Evolutionary conservation across 2,113 vertebrate genomes (phyloP).

Genomic region (Nycticorax nycticorax): DNA sequence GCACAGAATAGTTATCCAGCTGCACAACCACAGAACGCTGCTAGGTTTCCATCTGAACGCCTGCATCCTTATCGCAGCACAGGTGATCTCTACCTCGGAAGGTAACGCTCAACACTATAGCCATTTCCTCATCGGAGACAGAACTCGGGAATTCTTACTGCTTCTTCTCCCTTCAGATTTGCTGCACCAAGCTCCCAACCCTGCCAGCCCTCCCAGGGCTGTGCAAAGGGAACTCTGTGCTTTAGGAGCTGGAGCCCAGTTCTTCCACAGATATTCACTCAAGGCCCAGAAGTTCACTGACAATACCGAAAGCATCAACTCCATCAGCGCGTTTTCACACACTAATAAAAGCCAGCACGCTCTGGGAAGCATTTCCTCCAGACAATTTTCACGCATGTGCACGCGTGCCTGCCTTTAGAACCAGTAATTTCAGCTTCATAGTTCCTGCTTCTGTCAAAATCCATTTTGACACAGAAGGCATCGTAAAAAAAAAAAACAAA

Average conservation of each 20-base stretch:
- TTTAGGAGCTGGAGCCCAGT: neutral
- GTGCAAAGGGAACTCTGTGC: neutral
- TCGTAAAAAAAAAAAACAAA: neutral
- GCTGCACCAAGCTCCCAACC: neutral
- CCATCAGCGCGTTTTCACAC: fast-evolving
- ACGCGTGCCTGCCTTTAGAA: neutral
- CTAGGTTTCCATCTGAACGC: neutral
- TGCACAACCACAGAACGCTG: neutral
- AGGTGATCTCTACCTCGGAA: neutral
- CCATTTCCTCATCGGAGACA: neutral
- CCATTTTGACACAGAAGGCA: constrained; percentile 12
- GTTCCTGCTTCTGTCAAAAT: constrained; percentile 25
- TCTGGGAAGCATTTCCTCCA: neutral
- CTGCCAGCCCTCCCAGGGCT: neutral
- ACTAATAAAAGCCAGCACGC: neutral
- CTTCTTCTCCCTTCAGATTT: neutral
- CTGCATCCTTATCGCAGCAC: neutral
- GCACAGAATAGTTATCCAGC: neutral
- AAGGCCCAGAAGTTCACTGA: neutral
- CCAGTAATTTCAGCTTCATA: neutral
- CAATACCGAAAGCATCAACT: neutral
- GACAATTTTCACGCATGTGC: neutral
- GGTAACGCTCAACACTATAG: fast-evolving
- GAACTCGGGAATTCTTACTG: fast-evolving
- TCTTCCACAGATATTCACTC: neutral